Conservation (phyloP, 2,113 vertebrate species). For the Megatriorchis doriae region DNA sequence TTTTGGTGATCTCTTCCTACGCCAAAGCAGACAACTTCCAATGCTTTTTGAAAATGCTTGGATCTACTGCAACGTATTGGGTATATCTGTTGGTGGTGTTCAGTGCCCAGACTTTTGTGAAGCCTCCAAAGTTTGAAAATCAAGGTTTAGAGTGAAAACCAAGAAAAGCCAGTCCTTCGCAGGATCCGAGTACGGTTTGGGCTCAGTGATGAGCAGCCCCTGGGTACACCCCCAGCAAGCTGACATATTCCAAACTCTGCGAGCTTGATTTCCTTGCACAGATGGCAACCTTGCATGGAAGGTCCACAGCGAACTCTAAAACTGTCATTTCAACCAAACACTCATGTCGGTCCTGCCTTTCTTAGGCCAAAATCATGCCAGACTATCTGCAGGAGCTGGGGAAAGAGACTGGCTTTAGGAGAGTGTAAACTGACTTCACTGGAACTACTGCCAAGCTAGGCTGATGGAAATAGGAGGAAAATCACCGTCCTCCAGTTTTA, state of each 20-base stretch:
- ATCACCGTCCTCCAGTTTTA: constrained; percentile 6
- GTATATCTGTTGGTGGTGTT: neutral
- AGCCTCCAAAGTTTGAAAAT: neutral
- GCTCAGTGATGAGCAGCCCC: neutral
- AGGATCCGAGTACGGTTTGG: neutral
- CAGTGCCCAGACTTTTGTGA: neutral
- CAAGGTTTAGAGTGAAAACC: neutral
- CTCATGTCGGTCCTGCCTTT: neutral
- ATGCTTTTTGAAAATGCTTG: neutral
- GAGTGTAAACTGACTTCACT: constrained; percentile 29
- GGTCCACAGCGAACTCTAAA: constrained; percentile 22
- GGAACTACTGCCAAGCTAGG: constrained; percentile 35
- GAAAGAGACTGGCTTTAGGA: constrained; percentile 23
- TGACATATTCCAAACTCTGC: constrained; percentile 7
- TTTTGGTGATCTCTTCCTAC: neutral
- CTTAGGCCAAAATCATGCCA: constrained; percentile 22
- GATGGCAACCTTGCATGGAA: constrained; percentile 59
- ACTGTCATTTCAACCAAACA: constrained; percentile 40
- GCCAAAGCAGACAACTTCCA: neutral
- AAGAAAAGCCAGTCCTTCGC: neutral
- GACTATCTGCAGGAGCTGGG: constrained; percentile 48
- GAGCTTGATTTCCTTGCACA: constrained; percentile 52
- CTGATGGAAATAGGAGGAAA: constrained; percentile 36
- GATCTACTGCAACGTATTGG: neutral
- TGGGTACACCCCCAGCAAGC: neutral